A percentile compares a stretch with the other conserved stretches of the same genome.
Conservation (phyloP, 2,113 vertebrate species). For the Mustelus asterias region DNA sequence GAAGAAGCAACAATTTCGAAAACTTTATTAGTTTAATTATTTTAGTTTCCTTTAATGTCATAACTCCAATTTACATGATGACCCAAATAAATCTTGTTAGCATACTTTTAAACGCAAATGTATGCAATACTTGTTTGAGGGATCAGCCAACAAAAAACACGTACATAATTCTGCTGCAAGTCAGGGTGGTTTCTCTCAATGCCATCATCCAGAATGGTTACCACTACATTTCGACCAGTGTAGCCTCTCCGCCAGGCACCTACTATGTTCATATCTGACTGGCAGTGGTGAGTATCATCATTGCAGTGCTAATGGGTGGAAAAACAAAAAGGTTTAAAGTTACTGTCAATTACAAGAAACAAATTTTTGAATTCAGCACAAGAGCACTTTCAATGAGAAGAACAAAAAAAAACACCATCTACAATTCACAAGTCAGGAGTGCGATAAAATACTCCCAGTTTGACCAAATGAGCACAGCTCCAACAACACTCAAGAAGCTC, state of each 20-base stretch:
- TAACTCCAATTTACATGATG: constrained; percentile 42
- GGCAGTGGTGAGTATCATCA: constrained; percentile 88
- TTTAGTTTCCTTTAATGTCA: not conserved
- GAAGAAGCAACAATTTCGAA: not conserved
- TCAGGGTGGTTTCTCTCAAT: constrained; percentile 96
- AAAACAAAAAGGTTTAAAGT: constrained; percentile 37
- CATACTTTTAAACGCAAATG: constrained; percentile 37
- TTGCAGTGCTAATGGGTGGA: constrained; percentile 78
- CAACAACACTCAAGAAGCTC: no score
- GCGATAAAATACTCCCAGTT: not conserved
- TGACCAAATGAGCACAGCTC: no score
- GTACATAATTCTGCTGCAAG: constrained; percentile 93
- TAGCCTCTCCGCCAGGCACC: constrained; percentile 98
- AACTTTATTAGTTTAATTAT: not conserved
- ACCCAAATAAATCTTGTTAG: constrained; percentile 42
- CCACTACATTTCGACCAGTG: constrained; percentile 91
- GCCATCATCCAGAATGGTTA: constrained; percentile 94
- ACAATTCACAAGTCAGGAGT: no score
- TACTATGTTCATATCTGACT: constrained; percentile 98
- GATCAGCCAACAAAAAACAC: constrained; percentile 49
- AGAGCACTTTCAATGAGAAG: not conserved
- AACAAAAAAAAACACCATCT: not conserved
- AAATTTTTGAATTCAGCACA: not conserved
- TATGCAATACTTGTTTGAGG: not conserved
- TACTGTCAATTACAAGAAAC: not conserved